Evolutionary conservation across 1,140 invertebrate species (phyloP).

Genomic region (Spodoptera frugiperda): DNA sequence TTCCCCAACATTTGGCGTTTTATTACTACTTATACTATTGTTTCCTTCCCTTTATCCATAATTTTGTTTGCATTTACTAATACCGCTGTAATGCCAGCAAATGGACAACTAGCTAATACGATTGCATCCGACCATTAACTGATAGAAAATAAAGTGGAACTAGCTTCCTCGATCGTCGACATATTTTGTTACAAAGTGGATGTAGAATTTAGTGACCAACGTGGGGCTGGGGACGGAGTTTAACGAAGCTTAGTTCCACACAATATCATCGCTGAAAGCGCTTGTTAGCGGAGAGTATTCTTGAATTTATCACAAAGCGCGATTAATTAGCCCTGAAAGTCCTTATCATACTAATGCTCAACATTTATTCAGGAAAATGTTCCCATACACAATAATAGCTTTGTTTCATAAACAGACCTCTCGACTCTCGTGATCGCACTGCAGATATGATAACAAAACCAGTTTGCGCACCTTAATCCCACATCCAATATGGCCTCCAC

Average conservation of each 20-base stretch:
- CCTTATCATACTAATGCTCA: not conserved
- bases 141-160: constrained; percentile 29
- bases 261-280: too few species aligned
- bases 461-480: constrained; percentile 48
- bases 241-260: too few species aligned
- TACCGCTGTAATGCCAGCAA: not conserved
- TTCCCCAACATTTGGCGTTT: constrained; percentile 22
- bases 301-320: too few species aligned
- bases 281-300: too few species aligned
- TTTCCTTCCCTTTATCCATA: constrained; percentile 22
- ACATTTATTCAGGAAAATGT: not conserved
- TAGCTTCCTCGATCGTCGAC: not conserved
- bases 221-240: not conserved
- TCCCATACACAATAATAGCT: not conserved
- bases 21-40: constrained; percentile 30
- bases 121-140: constrained; percentile 33
- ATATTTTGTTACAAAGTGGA: constrained; percentile 4
- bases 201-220: not conserved
- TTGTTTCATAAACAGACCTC: constrained; percentile 2
- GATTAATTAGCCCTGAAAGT: not conserved
- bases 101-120: constrained; percentile 19
- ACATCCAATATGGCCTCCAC: constrained; percentile 24
- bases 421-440: not conserved
- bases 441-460: constrained; percentile 51
- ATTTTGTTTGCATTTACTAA: constrained; percentile 39